These are phyloP conservation scores for Carlito syrichta DNA, from an alignment of 2,113 vertebrate genomes.

Conservation along the genomic window DNA sequence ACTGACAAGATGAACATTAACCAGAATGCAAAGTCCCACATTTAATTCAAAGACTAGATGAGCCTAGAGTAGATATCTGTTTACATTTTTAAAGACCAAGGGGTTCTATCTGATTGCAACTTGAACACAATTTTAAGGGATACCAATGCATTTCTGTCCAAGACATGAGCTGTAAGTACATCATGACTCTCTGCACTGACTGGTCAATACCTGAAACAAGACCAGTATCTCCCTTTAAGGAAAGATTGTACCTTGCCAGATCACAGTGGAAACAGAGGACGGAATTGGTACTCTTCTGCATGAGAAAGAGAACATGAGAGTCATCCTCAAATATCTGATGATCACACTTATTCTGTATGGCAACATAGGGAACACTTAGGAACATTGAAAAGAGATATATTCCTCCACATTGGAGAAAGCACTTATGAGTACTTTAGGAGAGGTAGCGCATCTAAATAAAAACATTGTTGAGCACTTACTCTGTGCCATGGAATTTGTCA, in stretches of 20 bases:
- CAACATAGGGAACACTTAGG: background rate
- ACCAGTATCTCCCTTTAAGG: background rate
- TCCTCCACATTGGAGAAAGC: background rate
- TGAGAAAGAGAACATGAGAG: background rate
- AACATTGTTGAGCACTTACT: background rate
- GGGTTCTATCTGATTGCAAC: background rate
- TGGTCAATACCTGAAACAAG: background rate
- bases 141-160: background rate
- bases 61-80: background rate
- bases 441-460: background rate
- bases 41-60: slow-evolving; percentile 9
- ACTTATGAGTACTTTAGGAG: background rate
- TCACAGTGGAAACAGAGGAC: background rate
- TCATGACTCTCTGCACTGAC: background rate
- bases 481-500: background rate
- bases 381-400: background rate
- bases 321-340: background rate
- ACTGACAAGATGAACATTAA: background rate
- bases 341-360: background rate
- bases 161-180: background rate
- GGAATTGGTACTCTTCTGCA: background rate
- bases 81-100: background rate
- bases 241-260: background rate
- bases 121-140: background rate
- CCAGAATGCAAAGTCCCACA: background rate